phyloP scores from a whole-genome alignment of 2,113 vertebrate genomes.

The Grammomys surdaster region DNA sequence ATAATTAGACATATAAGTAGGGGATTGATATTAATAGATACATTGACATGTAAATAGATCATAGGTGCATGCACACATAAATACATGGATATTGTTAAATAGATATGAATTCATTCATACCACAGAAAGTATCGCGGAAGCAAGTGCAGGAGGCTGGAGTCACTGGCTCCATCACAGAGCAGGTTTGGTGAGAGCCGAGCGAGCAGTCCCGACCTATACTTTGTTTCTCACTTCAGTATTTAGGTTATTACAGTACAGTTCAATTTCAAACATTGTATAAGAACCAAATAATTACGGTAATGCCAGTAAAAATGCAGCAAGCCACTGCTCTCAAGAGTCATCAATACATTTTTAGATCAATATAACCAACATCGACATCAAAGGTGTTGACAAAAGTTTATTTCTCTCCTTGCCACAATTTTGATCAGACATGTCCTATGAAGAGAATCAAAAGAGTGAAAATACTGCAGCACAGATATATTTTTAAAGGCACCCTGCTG shows the following conservation, averaged over 20 bases:
- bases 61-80: not conserved
- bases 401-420: slow-evolving; percentile 19
- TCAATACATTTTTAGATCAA: slow-evolving; percentile 31
- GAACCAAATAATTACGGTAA: slow-evolving; percentile 38
- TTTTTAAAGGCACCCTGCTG: slow-evolving; percentile 13
- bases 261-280: slow-evolving; percentile 18
- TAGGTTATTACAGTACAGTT: slow-evolving; percentile 37
- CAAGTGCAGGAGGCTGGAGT: not conserved
- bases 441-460: slow-evolving; percentile 49
- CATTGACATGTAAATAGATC: not conserved
- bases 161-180: not conserved
- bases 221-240: not conserved
- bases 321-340: slow-evolving; percentile 13
- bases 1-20: not conserved
- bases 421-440: slow-evolving; percentile 26
- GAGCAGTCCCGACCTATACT: not conserved
- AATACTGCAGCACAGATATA: slow-evolving; percentile 20
- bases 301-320: not conserved
- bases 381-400: not conserved
- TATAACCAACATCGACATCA: not conserved
- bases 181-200: not conserved
- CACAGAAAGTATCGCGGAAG: slow-evolving; percentile 8
- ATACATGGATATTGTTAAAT: not conserved
- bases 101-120: not conserved
- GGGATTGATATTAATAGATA: not conserved